phyloP scores from a whole-genome alignment of 2,888 invertebrate genomes.

The Ophioninae sp. region DNA sequence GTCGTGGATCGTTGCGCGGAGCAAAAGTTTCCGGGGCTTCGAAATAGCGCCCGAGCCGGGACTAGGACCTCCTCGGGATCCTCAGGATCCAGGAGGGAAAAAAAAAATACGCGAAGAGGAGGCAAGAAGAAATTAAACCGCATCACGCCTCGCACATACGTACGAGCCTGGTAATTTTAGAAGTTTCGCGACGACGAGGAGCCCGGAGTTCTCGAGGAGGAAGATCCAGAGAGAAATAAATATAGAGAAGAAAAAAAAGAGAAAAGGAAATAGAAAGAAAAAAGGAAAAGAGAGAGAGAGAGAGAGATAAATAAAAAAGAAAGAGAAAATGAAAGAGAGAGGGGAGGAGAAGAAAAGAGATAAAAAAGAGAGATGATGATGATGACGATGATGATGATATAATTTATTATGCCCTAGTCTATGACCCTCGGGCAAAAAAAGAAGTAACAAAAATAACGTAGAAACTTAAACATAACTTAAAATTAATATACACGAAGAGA shows the following conservation, averaged over 20 bases:
- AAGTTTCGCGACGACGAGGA: conserved; percentile 54
- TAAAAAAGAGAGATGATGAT: neutral
- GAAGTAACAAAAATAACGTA: too few species aligned
- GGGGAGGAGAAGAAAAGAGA: neutral
- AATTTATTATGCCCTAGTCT: too few species aligned
- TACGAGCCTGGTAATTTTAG: conserved; percentile 59
- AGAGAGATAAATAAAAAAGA: neutral
- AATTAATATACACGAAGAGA: too few species aligned
- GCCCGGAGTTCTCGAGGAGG: conserved; percentile 18
- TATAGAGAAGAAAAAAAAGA: too few species aligned
- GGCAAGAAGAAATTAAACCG: conserved; percentile 24
- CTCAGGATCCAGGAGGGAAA: neutral
- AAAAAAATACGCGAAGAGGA: neutral
- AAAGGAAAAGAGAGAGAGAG: neutral
- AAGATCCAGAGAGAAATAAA: neutral
- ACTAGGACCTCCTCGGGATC: neutral
- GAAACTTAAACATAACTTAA: too few species aligned
- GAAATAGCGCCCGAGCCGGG: neutral
- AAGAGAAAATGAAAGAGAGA: neutral
- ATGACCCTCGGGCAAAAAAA: too few species aligned
- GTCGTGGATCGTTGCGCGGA: neutral
- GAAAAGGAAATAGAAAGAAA: neutral
- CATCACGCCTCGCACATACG: conserved; percentile 40
- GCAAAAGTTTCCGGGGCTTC: neutral
- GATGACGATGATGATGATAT: too few species aligned